Conservation (phyloP, 2,888 invertebrate species). For the Phengaris alcon region DNA sequence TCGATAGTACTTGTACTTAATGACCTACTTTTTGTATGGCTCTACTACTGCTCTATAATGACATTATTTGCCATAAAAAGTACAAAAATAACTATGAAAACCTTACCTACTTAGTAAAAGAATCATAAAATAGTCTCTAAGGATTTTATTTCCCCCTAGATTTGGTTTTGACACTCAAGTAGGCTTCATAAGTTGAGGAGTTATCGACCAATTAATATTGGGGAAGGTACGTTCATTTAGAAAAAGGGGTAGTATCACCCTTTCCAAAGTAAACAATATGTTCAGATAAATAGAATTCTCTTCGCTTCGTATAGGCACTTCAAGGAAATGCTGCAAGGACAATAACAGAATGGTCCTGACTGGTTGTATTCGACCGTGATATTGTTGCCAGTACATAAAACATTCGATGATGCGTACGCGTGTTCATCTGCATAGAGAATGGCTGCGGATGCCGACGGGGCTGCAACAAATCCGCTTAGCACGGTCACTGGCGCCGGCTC, state of each 20-base stretch:
- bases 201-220: no score
- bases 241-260: no score
- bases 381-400: slow-evolving; percentile 33
- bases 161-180: background rate
- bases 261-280: no score
- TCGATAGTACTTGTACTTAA: no score
- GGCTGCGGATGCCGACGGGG: slow-evolving; percentile 40
- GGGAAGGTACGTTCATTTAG: no score
- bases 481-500: slow-evolving; percentile 71
- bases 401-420: slow-evolving; percentile 37
- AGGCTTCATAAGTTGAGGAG: background rate
- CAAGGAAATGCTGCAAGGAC: background rate
- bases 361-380: slow-evolving; percentile 29
- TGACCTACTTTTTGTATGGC: no score
- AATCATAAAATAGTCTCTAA: background rate
- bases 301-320: background rate
- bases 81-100: no score
- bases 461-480: slow-evolving; percentile 73
- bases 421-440: slow-evolving; percentile 38
- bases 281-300: no score
- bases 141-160: background rate
- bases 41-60: no score
- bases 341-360: slow-evolving; percentile 5
- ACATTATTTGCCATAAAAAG: no score
- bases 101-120: background rate